These are phyloP conservation scores for Bembecia ichneumoniformis DNA, from an alignment of 2,888 invertebrate species.

Conservation along the genomic window DNA sequence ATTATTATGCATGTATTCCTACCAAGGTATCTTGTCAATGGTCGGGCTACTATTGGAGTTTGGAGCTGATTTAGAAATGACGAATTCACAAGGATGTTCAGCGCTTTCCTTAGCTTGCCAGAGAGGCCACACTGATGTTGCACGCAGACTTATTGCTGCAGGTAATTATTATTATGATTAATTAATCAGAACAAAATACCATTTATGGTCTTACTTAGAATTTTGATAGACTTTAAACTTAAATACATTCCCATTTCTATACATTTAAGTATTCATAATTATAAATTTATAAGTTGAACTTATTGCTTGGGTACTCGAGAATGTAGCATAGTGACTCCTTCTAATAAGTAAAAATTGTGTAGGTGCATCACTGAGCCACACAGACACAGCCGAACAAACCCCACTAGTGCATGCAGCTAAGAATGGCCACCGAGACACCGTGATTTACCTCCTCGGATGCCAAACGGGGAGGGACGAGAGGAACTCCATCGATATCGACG, in stretches of 20 bases:
- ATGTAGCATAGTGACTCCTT: background rate
- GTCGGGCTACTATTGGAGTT: slow-evolving; percentile 87
- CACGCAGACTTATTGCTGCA: slow-evolving; percentile 79
- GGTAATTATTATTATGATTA: slow-evolving; percentile 43
- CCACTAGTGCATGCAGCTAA: slow-evolving; percentile 92
- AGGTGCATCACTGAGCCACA: slow-evolving; percentile 82
- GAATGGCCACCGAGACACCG: slow-evolving; percentile 88
- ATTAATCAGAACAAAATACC: too few species aligned
- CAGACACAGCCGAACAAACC: slow-evolving; percentile 86
- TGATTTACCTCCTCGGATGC: slow-evolving; percentile 89
- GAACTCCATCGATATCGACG: slow-evolving; percentile 65
- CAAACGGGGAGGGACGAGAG: slow-evolving; percentile 76
- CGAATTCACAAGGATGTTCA: slow-evolving; percentile 90
- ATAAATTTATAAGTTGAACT: too few species aligned
- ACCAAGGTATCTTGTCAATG: slow-evolving; percentile 94
- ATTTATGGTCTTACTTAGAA: too few species aligned
- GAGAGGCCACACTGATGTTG: slow-evolving; percentile 89
- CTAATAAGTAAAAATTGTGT: too few species aligned
- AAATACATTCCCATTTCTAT: too few species aligned
- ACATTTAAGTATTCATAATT: too few species aligned
- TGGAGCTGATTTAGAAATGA: slow-evolving; percentile 88
- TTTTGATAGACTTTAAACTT: too few species aligned
- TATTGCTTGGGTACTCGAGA: too few species aligned
- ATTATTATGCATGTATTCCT: slow-evolving; percentile 88
- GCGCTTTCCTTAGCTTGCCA: slow-evolving; percentile 90